phyloP scores from a whole-genome alignment of 2,797 vertebrate genomes.

The Lateolabrax maculatus region DNA sequence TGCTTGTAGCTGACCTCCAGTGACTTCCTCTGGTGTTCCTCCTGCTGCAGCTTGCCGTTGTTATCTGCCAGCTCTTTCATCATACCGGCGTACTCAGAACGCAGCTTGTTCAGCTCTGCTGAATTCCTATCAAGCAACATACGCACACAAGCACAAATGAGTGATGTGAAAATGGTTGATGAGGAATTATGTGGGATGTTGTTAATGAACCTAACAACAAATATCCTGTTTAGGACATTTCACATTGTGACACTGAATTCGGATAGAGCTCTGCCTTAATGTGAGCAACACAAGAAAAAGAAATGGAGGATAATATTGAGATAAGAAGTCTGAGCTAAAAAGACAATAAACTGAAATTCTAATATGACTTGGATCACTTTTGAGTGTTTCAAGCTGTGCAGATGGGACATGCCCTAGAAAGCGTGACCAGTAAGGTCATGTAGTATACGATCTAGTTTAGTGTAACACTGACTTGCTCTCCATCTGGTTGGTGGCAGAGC shows the following conservation, averaged over 20 bases:
- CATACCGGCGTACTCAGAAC: constrained; percentile 91
- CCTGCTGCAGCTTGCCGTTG: constrained; percentile 93
- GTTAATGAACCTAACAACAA: constrained; percentile 15
- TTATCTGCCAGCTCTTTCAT: constrained; percentile 94
- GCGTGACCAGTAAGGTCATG: neutral
- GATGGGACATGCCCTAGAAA: neutral
- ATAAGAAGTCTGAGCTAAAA: neutral
- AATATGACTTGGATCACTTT: neutral
- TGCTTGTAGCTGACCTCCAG: constrained; percentile 92
- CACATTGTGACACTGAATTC: neutral
- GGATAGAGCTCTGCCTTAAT: neutral
- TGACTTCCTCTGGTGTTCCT: constrained; percentile 96
- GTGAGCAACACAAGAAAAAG: neutral
- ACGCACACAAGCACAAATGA: constrained; percentile 12
- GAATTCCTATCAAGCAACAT: constrained; percentile 88
- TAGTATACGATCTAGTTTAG: neutral
- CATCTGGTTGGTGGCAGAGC: constrained; percentile 95
- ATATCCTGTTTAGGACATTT: neutral
- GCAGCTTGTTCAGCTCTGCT: constrained; percentile 94
- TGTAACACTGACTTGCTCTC: constrained; percentile 94
- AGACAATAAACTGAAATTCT: constrained; percentile 15
- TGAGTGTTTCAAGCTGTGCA: constrained; percentile 16
- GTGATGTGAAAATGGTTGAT: constrained; percentile 19
- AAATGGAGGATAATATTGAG: neutral
- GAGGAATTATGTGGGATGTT: constrained; percentile 11